Evolutionary conservation across 2,113 vertebrate species (phyloP).

Genomic region (Campylomormyrus numenius): DNA sequence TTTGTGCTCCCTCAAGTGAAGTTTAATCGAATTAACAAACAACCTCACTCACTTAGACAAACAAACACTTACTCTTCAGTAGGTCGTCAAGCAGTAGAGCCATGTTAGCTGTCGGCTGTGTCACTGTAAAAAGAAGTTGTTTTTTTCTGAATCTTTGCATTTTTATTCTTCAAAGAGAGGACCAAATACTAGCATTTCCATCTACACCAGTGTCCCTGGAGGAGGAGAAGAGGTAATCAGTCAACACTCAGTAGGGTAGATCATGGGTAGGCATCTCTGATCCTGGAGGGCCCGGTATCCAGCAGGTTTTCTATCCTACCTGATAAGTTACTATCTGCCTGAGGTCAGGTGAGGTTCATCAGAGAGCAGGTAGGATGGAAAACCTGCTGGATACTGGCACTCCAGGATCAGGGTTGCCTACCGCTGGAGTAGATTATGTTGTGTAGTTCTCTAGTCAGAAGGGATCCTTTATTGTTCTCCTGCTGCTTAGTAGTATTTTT

Average conservation of each 20-base stretch:
- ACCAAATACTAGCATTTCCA: slow-evolving; percentile 53
- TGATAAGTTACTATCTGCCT: not conserved
- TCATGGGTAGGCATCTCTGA: not conserved
- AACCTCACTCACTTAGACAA: not conserved
- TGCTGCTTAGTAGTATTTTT: not conserved
- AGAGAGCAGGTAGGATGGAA: not conserved
- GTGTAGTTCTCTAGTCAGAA: not conserved
- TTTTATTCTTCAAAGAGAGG: slow-evolving; percentile 41
- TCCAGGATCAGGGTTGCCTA: not conserved
- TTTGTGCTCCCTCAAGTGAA: not conserved
- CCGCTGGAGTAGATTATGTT: not conserved
- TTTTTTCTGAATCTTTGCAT: not conserved
- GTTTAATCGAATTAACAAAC: not conserved
- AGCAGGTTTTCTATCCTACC: not conserved
- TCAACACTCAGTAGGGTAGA: not conserved
- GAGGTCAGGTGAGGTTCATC: not conserved
- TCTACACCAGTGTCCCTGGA: slow-evolving; percentile 43
- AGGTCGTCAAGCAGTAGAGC: not conserved
- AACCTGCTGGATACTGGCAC: not conserved
- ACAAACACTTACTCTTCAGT: not conserved
- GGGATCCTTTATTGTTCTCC: not conserved
- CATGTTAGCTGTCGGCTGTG: not conserved
- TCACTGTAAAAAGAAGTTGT: not conserved
- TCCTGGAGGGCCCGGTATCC: not conserved
- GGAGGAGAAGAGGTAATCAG: slow-evolving; percentile 56